Base-by-base conservation (phyloP, 2,888 invertebrate species). In the Diaphora mendica region DNA sequence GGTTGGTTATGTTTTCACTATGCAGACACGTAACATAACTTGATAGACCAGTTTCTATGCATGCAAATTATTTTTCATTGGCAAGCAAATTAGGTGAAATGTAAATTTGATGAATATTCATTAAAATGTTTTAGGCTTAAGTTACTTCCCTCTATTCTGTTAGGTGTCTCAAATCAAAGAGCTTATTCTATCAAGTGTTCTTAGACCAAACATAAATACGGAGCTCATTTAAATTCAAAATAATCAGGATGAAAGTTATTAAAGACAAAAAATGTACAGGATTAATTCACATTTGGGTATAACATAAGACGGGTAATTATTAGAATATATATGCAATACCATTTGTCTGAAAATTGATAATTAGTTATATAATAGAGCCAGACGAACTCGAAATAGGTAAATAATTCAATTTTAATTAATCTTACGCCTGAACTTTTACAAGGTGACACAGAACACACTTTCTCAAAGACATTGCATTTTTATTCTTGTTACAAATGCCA, bases 381-480 rank as follows among this genome's bases (percentile, higher is more conserved):
- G 4, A 51, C 23, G 23, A 51, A 23, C 51, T 23, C 51, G 1
- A 51, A 23, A 23, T 51, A 51, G 7, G 5, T 51, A 23, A 5
- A 3, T 23, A 0, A 55, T n/a, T 55, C 23, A 23, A 67, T 74
- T 77, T 39, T 66, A 73, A 75, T 76, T 33, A 77, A 72, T 74
- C 68, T 81, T 75, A 72, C 77, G 72, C 48, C 66, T 82, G 79
- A 83, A 80, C 82, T 83, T 75, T 82, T 77, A 69, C 65, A 75
- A 51, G 62, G 71, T 72, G 78, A 77, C 77, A 79, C 68, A 77
- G 79, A 67, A 64, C 26, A 71, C 62, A 80, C 84, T 84, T 84
- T 84, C 84, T 77, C 79, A 76, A 77, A 74, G 69, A 74, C 77
- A 77, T 82, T 77, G 77, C 79, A 74, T 77, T 75, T 84, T 82